Base-by-base conservation (phyloP, 2,113 vertebrate species). In the Gymnarchus niloticus region DNA sequence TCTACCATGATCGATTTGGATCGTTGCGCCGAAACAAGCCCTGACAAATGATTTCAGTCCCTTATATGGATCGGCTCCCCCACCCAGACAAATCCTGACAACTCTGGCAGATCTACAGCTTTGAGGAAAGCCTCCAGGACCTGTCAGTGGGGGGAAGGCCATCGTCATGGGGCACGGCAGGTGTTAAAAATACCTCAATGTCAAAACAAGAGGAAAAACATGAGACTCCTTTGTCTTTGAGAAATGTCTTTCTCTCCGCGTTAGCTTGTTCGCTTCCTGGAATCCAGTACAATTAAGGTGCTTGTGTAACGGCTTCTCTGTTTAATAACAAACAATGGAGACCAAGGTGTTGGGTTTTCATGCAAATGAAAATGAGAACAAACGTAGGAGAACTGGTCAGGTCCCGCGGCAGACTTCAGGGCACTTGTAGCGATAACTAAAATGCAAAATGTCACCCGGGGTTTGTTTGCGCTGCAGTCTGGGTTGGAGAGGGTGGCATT, bases 151-250 rank as follows among this genome's bases (percentile, higher is more conserved):
- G 80, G 41, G 51, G 82, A 85, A 56, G 87, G 85, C 82, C 84
- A 88, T 84, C 88, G 85, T 91, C 90, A 90, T 89, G 90, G 91
- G 90, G 90, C 88, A 88, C 83, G 88, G 10, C 33, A 33, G 56
- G 56, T 48, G 88, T 91, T 91, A 92, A 92, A 93, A 91, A 92
- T 92, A 92, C 92, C 92, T 89, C 87, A 44, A 84, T 81, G 73
- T 37, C 85, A 89, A 87, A 83, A 88, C 85, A 78, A 85, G 84
- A 81, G 84, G 54, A 54, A 83, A 88, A 89, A 90, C 89, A 91
- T 91, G 91, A 84, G 83, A 87, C 5, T 83, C 9, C 52, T 57
- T 88, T 80, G 73, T 73, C 87, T 86, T 88, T 86, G 69, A 85
- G 57, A 78, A 87, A 83, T 85, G 46, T 59, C 48, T 76, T 9